These are phyloP conservation scores for Calephelis nemesis DNA, from an alignment of 1,140 invertebrate genomes.

Conservation along the genomic window DNA sequence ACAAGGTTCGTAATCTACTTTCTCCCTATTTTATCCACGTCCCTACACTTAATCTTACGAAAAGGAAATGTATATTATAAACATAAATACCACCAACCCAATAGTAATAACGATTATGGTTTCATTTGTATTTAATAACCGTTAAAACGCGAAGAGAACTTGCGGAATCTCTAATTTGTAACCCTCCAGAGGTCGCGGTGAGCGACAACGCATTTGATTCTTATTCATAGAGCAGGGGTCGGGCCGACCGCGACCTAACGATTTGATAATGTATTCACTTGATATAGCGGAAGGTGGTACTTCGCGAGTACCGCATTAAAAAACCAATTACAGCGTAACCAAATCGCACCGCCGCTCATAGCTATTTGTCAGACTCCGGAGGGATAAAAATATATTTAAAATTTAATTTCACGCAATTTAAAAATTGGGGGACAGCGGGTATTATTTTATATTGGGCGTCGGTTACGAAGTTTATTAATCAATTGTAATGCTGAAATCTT, in stretches of 20 bases:
- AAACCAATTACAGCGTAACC: conserved; percentile 77
- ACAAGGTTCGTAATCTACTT: too few species aligned
- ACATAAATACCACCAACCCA: conserved; percentile 11
- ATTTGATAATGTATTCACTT: conserved; percentile 79
- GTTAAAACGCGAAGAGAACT: conserved; percentile 53
- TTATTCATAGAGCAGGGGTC: conserved; percentile 65
- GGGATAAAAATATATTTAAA: conserved; percentile 76
- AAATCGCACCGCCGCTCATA: conserved; percentile 68
- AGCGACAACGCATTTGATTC: conserved; percentile 68
- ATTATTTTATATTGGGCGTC: conserved; percentile 67
- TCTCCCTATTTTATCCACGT: too few species aligned
- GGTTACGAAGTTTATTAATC: conserved; percentile 57
- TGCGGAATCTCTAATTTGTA: conserved; percentile 63
- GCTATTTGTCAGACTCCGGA: conserved; percentile 74
- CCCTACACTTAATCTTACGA: not conserved
- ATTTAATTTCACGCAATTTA: conserved; percentile 78
- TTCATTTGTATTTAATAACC: conserved; percentile 70
- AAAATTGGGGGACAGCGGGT: conserved; percentile 65
- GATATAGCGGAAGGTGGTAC: conserved; percentile 75
- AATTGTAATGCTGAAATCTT: conserved; percentile 29
- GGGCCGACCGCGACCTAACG: conserved; percentile 67
- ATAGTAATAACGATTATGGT: conserved; percentile 49
- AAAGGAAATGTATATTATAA: not conserved
- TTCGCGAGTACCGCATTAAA: conserved; percentile 73
- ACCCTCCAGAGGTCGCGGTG: conserved; percentile 50